A percentile compares a stretch with the other conserved stretches of the same genome.
These are phyloP conservation scores for Aporophyla lueneburgensis DNA, from an alignment of 2,888 invertebrate genomes.

Conservation along the genomic window DNA sequence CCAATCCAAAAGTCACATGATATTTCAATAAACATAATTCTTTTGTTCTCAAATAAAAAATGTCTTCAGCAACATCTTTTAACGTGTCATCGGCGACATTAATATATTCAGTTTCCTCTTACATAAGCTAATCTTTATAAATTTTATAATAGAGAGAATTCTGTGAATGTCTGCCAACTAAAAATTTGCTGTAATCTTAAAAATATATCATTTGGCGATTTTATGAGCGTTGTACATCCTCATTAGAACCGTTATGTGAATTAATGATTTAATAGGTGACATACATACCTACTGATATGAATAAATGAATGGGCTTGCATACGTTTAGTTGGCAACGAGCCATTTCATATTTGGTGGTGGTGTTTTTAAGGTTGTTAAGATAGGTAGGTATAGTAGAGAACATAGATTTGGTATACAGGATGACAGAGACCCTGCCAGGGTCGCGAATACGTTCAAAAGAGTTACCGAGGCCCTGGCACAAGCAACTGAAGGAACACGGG, in stretches of 20 bases:
- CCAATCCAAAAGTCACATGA: constrained; percentile 14
- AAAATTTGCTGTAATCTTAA: constrained; percentile 41
- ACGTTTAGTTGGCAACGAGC: constrained; percentile 72
- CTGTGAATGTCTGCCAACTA: constrained; percentile 40
- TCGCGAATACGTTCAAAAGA: no score
- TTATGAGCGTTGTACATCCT: constrained; percentile 47
- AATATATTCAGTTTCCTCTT: constrained; percentile 35
- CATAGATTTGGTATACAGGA: no score
- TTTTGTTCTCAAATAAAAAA: constrained; percentile 13
- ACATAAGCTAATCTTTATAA: constrained; percentile 32
- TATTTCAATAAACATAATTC: constrained; percentile 23
- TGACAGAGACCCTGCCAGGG: no score
- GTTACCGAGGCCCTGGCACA: no score
- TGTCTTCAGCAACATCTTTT: constrained; percentile 21
- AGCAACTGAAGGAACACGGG: no score
- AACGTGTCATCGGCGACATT: constrained; percentile 34
- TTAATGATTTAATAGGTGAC: constrained; percentile 55
- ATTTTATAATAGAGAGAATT: constrained; percentile 25
- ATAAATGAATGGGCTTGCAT: constrained; percentile 69
- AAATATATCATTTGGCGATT: constrained; percentile 40
- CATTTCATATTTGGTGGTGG: constrained; percentile 60
- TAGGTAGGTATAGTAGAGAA: neutral
- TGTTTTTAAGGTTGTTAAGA: constrained; percentile 20
- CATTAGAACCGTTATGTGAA: constrained; percentile 43
- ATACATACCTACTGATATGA: constrained; percentile 53